Percentiles rank a stretch among this genome's conserved stretches.
Conservation (phyloP, 2,797 vertebrate species). For the Poliocrania exsul region DNA sequence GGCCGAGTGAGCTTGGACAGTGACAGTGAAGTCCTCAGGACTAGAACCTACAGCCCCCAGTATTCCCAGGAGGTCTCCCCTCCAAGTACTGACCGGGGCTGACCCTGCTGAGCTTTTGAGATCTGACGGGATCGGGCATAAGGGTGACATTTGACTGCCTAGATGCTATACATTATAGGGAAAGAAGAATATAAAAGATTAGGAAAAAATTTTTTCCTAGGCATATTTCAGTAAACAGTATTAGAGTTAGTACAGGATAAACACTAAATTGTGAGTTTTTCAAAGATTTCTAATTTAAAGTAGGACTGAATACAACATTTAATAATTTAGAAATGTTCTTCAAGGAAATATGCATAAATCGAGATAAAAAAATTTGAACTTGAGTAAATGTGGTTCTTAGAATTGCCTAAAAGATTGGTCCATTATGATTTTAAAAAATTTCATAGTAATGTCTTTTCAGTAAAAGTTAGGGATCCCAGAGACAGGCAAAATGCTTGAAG, state of each 20-base stretch:
- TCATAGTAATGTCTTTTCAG: background rate
- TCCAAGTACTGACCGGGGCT: too few species aligned
- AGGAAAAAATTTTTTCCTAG: background rate
- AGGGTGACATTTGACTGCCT: too few species aligned
- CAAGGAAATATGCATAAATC: background rate
- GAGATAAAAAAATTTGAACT: background rate
- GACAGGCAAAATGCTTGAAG: background rate
- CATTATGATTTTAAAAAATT: background rate
- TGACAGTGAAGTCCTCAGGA: too few species aligned
- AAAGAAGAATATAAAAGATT: background rate
- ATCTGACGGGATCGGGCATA: too few species aligned
- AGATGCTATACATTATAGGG: background rate
- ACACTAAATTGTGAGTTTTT: background rate
- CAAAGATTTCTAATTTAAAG: background rate
- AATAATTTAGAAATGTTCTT: background rate
- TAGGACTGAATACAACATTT: background rate
- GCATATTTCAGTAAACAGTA: background rate
- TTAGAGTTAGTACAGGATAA: background rate
- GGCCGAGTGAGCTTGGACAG: too few species aligned
- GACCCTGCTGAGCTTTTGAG: too few species aligned
- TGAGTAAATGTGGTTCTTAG: background rate
- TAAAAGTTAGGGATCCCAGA: background rate
- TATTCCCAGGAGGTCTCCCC: too few species aligned
- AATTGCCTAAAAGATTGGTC: background rate
- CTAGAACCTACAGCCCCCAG: too few species aligned